Conservation (phyloP, 2,797 vertebrate species). For the Tapirus indicus region DNA sequence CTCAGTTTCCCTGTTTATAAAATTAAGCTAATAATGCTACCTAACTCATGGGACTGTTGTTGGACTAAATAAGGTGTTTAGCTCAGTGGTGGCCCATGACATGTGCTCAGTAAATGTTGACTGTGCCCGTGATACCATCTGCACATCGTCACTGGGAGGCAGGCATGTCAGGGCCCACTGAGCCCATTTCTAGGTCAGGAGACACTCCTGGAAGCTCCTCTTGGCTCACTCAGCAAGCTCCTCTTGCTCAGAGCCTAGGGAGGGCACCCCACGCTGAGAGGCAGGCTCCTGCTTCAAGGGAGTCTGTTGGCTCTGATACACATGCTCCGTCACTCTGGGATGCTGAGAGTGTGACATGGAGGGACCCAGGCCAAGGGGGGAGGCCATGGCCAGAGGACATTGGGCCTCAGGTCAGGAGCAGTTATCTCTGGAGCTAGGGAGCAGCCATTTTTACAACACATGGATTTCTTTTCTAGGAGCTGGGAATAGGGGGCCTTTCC, state of each 20-base stretch:
- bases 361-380: not conserved
- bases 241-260: not conserved
- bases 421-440: not conserved
- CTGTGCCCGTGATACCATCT: not conserved
- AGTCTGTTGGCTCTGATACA: not conserved
- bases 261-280: not conserved
- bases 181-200: not conserved
- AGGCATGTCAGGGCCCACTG: not conserved
- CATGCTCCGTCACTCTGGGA: not conserved
- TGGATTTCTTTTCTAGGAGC: not conserved
- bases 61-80: not conserved
- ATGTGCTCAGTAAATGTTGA: not conserved
- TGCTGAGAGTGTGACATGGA: not conserved
- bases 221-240: not conserved
- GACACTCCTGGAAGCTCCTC: not conserved
- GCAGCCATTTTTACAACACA: not conserved
- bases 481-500: not conserved
- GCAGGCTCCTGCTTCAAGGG: not conserved
- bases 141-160: not conserved
- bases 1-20: constrained; percentile 43
- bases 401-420: not conserved
- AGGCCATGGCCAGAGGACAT: not conserved
- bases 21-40: constrained; percentile 29
- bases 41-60: not conserved
- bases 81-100: not conserved